A percentile compares a stretch with the other conserved stretches of the same genome.
These are phyloP conservation scores for Scomber colias DNA, from an alignment of 2,113 vertebrate species.

Conservation along the genomic window DNA sequence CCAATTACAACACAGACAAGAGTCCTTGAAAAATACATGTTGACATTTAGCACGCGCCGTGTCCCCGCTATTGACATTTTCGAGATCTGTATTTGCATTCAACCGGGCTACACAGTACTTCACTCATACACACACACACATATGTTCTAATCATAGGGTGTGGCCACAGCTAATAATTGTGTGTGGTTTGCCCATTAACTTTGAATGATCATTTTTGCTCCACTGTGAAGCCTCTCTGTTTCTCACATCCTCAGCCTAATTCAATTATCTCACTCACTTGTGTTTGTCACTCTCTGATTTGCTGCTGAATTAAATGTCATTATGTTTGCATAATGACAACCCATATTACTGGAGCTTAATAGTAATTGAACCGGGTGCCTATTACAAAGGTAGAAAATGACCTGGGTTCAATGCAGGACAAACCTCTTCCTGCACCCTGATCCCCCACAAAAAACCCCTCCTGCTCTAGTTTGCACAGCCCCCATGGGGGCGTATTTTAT, in stretches of 20 bases:
- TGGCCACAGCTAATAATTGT: slow-evolving; percentile 67
- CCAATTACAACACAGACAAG: slow-evolving; percentile 70
- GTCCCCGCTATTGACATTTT: slow-evolving; percentile 78
- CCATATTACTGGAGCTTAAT: slow-evolving; percentile 67
- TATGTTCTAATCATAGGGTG: slow-evolving; percentile 55
- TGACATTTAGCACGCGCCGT: slow-evolving; percentile 79
- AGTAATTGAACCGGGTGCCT: slow-evolving; percentile 68
- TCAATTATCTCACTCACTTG: slow-evolving; percentile 78
- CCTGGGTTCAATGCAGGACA: slow-evolving; percentile 50
- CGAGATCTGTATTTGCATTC: slow-evolving; percentile 75
- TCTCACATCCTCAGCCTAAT: slow-evolving; percentile 76
- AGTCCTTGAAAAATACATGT: slow-evolving; percentile 80
- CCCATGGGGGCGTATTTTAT: slow-evolving; percentile 15
- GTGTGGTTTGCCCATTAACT: slow-evolving; percentile 73
- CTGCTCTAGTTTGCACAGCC: slow-evolving; percentile 13
- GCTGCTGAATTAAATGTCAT: slow-evolving; percentile 75
- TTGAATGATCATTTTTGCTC: slow-evolving; percentile 76
- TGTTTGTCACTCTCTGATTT: slow-evolving; percentile 70
- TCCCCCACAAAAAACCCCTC: slow-evolving; percentile 11
- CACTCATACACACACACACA: slow-evolving; percentile 39
- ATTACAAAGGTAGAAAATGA: slow-evolving; percentile 73
- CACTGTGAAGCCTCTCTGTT: slow-evolving; percentile 58
- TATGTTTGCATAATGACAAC: slow-evolving; percentile 79
- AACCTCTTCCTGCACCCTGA: slow-evolving; percentile 19
- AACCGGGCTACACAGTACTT: slow-evolving; percentile 28